Evolutionary conservation across 35 echinoderm and acorn worm species (phyloP), one percentile per base, ranked within the genome.

Genomic region (Amphiura filiformis): DNA sequence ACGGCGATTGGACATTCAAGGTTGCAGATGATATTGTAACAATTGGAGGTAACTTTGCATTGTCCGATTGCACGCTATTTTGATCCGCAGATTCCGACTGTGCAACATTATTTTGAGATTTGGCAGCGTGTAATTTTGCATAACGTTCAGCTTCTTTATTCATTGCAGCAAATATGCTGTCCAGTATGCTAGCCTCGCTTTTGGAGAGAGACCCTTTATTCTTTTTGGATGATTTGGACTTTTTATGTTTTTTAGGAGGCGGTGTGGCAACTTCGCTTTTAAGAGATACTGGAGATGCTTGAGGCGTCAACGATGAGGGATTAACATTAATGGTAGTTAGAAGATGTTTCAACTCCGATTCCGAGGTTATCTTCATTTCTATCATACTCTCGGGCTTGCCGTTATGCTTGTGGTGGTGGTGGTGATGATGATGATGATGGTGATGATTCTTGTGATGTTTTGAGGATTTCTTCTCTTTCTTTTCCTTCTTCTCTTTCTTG

Each of bases 151-250:
- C 9, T 3, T 70, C 61, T n/a, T 70, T 70, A 70, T n/a, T 70
- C 11, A 70, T 70, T 2, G 61, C 2, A 30, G 61, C 61, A 70
- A 70, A 70, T 70, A 70, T 70, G 15, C 26, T 23, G 26, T 70
- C 61, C 26, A 70, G 61, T 15, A 70, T 70, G 28, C 61, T 70
- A 30, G 61, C 61, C 26, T 70, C 61, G 7, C 7, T 26, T 3
- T n/a, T 70, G 26, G 61, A 70, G 2, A 70, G 61, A 70, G 35
- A 31, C 12, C 35, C 64, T n/a, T n/a, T n/a, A 85, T 14, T 70
- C 7, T 85, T 56, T 37, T 85, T 85, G 32, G 44, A 37, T 65
- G 83, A 65, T 85, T 85, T 85, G n/a, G 56, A 56, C 56, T 85
- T 85, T 34, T 85, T 85, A 32, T 31, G 35, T 3, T 65, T 61